Conservation (phyloP, 1,140 invertebrate genomes). For the Drosophila suzukii region DNA sequence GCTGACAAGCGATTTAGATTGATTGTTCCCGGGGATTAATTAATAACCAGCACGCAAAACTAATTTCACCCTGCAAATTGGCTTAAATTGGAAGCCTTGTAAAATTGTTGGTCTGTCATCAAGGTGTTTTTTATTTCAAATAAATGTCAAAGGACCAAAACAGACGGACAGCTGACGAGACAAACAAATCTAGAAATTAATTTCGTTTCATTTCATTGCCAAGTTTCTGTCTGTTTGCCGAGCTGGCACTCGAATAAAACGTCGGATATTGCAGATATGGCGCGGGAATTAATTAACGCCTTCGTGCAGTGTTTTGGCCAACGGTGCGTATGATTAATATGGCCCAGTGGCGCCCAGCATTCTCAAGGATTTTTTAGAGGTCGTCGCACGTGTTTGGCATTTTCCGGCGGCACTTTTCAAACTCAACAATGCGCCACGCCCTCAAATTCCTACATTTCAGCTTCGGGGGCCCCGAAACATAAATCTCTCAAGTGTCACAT, state of each 20-base stretch:
- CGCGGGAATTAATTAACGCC: constrained; percentile 69
- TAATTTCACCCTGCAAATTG: constrained; percentile 64
- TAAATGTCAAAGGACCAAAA: constrained; percentile 49
- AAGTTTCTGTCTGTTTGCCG: constrained; percentile 17
- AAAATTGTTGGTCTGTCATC: constrained; percentile 35
- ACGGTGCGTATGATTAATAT: constrained; percentile 78
- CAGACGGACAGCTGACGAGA: constrained; percentile 21
- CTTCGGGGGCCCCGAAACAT: constrained; percentile 34
- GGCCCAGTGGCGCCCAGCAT: constrained; percentile 15
- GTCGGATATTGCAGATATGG: constrained; percentile 52
- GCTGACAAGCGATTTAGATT: constrained; percentile 80
- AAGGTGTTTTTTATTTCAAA: constrained; percentile 49
- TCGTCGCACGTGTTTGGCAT: constrained; percentile 55
- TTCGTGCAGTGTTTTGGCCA: constrained; percentile 18
- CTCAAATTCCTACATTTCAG: constrained; percentile 19
- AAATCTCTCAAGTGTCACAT: constrained; percentile 82
- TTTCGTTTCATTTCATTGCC: constrained; percentile 58
- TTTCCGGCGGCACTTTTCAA: constrained; percentile 55
- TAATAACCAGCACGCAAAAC: constrained; percentile 72
- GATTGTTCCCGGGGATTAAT: constrained; percentile 68
- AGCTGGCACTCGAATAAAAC: constrained; percentile 58
- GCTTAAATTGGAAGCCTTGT: constrained; percentile 23
- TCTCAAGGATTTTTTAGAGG: constrained; percentile 6
- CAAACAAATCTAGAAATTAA: constrained; percentile 65
- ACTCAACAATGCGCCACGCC: constrained; percentile 68